These are phyloP conservation scores for Falco biarmicus DNA, from an alignment of 2,797 vertebrate genomes.

Conservation along the genomic window DNA sequence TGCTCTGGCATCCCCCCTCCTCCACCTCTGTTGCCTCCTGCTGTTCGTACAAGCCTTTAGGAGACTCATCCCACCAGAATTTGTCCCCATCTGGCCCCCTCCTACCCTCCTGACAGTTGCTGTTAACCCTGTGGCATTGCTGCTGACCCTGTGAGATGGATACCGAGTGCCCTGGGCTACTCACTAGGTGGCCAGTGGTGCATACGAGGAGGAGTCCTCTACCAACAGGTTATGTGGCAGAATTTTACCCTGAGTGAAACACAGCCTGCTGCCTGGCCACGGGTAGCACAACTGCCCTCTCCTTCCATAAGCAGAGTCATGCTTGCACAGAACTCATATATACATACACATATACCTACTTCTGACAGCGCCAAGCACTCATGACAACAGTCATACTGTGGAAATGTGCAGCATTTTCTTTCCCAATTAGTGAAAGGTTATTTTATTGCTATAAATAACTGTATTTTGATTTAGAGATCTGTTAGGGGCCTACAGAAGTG, in stretches of 20 bases:
- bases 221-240: not conserved
- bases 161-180: not conserved
- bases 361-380: not conserved
- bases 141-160: not conserved
- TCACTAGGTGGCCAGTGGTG: not conserved
- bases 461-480: not conserved
- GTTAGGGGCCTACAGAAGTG: not conserved
- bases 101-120: not conserved
- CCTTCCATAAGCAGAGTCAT: not conserved
- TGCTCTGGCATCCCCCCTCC: not conserved
- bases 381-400: not conserved
- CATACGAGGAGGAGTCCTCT: not conserved
- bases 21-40: not conserved
- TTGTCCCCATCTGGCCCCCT: too few species aligned
- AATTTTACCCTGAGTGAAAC: not conserved
- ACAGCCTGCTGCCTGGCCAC: not conserved
- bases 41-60: not conserved
- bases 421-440: slow-evolving; percentile 48
- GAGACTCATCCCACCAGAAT: not conserved
- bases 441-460: slow-evolving; percentile 1
- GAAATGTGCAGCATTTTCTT: not conserved
- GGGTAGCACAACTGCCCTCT: not conserved
- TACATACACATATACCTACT: not conserved
- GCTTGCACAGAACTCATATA: not conserved
- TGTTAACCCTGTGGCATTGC: not conserved